Percentiles rank a stretch among this genome's conserved stretches.
phyloP scores from a whole-genome alignment of 2,113 vertebrate species.

The Sceloporus tristichus region DNA sequence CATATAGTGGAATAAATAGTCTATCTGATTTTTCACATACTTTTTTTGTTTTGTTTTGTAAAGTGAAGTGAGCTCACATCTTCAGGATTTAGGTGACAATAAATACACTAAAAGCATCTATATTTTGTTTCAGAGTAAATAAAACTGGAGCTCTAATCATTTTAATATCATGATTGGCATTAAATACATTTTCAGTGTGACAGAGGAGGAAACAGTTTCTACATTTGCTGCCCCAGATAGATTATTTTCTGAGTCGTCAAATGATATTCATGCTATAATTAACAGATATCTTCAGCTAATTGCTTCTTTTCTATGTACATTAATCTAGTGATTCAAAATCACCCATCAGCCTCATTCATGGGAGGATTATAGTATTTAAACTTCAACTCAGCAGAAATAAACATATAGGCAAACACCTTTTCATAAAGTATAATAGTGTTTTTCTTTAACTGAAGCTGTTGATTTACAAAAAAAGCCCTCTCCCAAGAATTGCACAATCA shows the following conservation, averaged over 20 bases:
- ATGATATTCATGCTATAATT: slow-evolving; percentile 41
- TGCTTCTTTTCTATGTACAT: slow-evolving; percentile 40
- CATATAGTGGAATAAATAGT: too few species aligned
- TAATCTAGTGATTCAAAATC: slow-evolving; percentile 37
- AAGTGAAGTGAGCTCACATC: not conserved
- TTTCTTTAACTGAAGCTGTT: not conserved
- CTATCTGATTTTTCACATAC: not conserved
- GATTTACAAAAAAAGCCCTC: not conserved
- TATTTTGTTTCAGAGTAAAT: not conserved
- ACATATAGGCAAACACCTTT: rapidly evolving
- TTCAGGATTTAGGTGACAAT: rapidly evolving
- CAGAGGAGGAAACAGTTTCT: not conserved
- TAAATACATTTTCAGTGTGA: slow-evolving; percentile 24
- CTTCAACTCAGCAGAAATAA: slow-evolving; percentile 32
- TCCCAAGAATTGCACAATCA: rapidly evolving
- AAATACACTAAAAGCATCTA: not conserved
- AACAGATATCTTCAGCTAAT: slow-evolving; percentile 51
- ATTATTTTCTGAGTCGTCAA: slow-evolving; percentile 36
- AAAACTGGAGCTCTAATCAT: not conserved
- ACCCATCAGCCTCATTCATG: not conserved
- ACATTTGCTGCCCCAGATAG: slow-evolving; percentile 27
- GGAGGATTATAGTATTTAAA: not conserved
- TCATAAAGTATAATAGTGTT: not conserved
- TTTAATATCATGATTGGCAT: slow-evolving; percentile 1
- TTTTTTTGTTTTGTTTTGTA: not conserved